Conservation (phyloP, 2,113 vertebrate genomes). For the Vulpes vulpes region DNA sequence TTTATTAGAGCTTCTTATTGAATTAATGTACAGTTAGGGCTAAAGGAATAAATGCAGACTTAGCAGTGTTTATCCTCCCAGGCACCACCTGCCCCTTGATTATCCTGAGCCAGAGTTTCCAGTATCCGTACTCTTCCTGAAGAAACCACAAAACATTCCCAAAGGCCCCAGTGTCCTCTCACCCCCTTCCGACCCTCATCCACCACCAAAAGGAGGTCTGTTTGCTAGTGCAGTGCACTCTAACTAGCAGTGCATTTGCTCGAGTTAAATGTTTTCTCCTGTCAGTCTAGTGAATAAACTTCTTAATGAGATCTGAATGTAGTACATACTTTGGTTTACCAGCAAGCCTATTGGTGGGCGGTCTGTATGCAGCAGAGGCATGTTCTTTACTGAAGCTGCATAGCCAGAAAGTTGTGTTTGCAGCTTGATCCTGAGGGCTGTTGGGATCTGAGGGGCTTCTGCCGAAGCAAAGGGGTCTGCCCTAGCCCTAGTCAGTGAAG, state of each 20-base stretch:
- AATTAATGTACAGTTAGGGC: slow-evolving; percentile 78
- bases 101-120: slow-evolving; percentile 14
- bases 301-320: slow-evolving; percentile 52
- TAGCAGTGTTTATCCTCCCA: slow-evolving; percentile 68
- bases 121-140: background rate
- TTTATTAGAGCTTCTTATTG: slow-evolving; percentile 80
- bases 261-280: background rate
- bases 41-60: slow-evolving; percentile 79
- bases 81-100: slow-evolving; percentile 70
- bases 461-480: background rate
- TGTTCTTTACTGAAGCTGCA: background rate
- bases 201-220: background rate
- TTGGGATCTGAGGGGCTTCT: background rate
- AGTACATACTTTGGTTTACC: background rate
- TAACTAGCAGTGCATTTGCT: background rate
- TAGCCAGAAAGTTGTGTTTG: background rate
- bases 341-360: background rate
- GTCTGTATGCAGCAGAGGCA: background rate
- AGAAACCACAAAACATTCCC: background rate
- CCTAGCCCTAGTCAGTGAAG: background rate
- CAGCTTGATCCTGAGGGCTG: background rate
- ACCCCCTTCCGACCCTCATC: too few relatives aligned
- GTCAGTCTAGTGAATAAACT: background rate
- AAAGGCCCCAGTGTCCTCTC: background rate
- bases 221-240: background rate